Evolutionary conservation across 2,888 invertebrate genomes (phyloP), one percentile per base, ranked within the genome.

Genomic region (Erebia aethiops): DNA sequence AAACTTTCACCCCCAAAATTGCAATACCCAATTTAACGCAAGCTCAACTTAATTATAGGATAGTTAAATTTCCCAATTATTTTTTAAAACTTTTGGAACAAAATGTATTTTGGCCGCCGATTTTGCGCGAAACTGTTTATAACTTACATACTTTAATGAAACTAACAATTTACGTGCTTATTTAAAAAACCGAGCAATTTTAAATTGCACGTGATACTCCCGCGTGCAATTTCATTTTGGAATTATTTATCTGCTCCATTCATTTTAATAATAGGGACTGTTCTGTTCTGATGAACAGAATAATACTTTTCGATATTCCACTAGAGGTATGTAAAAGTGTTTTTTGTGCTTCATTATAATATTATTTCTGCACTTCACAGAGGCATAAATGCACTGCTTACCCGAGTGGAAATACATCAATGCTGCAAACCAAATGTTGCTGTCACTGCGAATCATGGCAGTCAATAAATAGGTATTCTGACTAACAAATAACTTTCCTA

Each of bases 231-330:
- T 71, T 71, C 71, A 71, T 67, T 64, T 74, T 67, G 65, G 71
- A 71, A 74, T 71, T 61, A 71, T 69, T 71, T 71, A 74, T 71
- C 57, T 57, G 67, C 43, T 51, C 60, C 62, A 72, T 72, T 70
- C 58, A 65, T 65, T 66, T 70, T 70, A 65, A 70, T 67, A 69
- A 63, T 51, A 54, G 0, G 67, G 60, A 60, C 64, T 61, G 26
- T 69, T 58, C 64, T 57, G 69, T 58, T 58, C 60, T 57, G 69
- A 67, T 26, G 69, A 69, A 58, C 66, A 61, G 67, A 60, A 16
- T 43, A 57, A 69, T 69, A 62, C 69, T 66, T 72, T 72, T 57
- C 26, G 61, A 61, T 69, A 54, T 57, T 14, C 41, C 67, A 67
- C 60, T 52, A 52, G 1, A 65, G 8, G 35, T 21, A 70, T 66